Evolutionary conservation across 2,797 vertebrate genomes (phyloP).

Genomic region (Mus spretus): DNA sequence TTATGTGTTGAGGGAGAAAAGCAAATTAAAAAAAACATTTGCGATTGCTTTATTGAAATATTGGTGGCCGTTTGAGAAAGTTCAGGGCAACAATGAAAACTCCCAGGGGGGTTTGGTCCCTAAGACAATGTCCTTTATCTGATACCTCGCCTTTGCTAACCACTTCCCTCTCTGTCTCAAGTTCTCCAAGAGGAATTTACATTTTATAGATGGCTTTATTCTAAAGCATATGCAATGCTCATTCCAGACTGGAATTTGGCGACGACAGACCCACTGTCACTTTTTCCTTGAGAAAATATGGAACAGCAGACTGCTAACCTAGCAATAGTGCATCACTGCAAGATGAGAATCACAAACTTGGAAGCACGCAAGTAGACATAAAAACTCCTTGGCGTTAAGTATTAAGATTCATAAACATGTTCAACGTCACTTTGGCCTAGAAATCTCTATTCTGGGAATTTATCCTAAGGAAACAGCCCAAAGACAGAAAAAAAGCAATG

Average conservation of each 20-base stretch:
- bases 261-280: slow-evolving; percentile 69
- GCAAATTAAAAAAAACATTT: neutral
- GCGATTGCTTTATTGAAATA: slow-evolving; percentile 66
- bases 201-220: slow-evolving; percentile 68
- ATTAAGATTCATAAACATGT: slow-evolving; percentile 81
- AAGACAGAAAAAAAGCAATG: slow-evolving; percentile 59
- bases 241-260: slow-evolving; percentile 72
- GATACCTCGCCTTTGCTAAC: neutral
- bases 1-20: slow-evolving; percentile 40
- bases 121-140: neutral
- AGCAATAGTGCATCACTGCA: slow-evolving; percentile 69
- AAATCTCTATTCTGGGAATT: slow-evolving; percentile 79
- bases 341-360: slow-evolving; percentile 77
- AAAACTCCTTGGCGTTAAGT: slow-evolving; percentile 70
- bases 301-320: slow-evolving; percentile 79
- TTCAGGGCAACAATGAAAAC: slow-evolving; percentile 46
- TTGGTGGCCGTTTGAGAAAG: neutral
- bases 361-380: slow-evolving; percentile 78
- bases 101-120: neutral
- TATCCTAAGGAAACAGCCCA: slow-evolving; percentile 72
- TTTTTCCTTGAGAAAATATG: slow-evolving; percentile 76
- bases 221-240: slow-evolving; percentile 66
- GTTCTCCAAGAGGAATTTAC: slow-evolving; percentile 15
- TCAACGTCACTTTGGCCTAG: slow-evolving; percentile 79
- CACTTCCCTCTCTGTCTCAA: neutral